A percentile compares a stretch with the other conserved stretches of the same genome.
Conservation (phyloP, 2,888 invertebrate genomes). For the Panzeria rudis region DNA sequence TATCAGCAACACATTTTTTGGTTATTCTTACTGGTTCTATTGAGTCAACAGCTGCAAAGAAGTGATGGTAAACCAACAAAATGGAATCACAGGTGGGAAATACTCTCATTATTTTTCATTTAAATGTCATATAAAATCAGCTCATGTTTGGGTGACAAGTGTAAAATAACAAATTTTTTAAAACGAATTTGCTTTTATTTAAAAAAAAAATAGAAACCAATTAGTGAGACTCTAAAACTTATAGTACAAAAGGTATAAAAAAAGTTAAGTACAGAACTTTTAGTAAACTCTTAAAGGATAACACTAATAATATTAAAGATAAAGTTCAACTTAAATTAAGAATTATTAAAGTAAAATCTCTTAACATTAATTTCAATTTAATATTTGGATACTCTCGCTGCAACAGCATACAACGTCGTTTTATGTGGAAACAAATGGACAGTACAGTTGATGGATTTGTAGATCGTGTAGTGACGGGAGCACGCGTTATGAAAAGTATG, state of each 20-base stretch:
- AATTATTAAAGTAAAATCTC: neutral
- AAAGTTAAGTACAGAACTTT: neutral
- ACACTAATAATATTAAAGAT: neutral
- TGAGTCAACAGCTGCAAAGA: slow-evolving; percentile 55
- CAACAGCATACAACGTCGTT: slow-evolving; percentile 81
- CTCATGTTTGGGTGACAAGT: slow-evolving; percentile 9
- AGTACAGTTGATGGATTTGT: slow-evolving; percentile 80
- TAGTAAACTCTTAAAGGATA: no score
- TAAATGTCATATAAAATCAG: slow-evolving; percentile 22
- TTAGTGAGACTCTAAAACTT: neutral
- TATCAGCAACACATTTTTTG: slow-evolving; percentile 49
- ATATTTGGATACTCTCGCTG: slow-evolving; percentile 12
- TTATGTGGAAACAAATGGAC: slow-evolving; percentile 83
- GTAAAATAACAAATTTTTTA: slow-evolving; percentile 23
- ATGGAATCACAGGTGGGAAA: slow-evolving; percentile 64
- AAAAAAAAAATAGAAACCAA: neutral
- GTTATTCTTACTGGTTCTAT: slow-evolving; percentile 49
- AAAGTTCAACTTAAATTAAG: neutral
- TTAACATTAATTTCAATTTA: slow-evolving; percentile 15
- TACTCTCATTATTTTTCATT: slow-evolving; percentile 6
- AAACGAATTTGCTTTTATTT: slow-evolving; percentile 15
- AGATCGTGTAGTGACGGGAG: slow-evolving; percentile 78
- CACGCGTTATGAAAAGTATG: slow-evolving; percentile 79
- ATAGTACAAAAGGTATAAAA: neutral
- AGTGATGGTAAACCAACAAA: slow-evolving; percentile 49